Base-by-base conservation (phyloP, 2,888 invertebrate species). In the Brenthis hecate region DNA sequence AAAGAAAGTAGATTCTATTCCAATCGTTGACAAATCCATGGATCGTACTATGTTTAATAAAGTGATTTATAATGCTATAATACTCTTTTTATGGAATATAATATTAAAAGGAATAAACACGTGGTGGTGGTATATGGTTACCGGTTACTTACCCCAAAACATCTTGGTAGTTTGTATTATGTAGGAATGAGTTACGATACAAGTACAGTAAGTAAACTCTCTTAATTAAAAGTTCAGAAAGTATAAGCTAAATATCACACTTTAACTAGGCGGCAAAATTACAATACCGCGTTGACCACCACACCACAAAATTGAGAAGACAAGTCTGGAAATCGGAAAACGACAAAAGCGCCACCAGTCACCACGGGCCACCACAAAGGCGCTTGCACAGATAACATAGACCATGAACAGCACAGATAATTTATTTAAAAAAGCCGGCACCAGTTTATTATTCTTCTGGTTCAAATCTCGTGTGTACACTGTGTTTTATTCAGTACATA, bases 61-160 rank as follows among this genome's bases (percentile, higher is more conserved):
- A 19, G 51, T 19, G 2, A 53, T 16, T 16, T 32, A 36, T 36
- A 8, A 43, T 4, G 36, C 8, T 19, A 13, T 19, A 36, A 43
- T 53, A 11, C 13, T n/a, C 13, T 43, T 43, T 56, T 28, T 14
- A 13, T 6, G 32, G 13, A 13, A 36, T 28, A 48, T 56, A 36
- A 28, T 56, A 19, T 16, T 43, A 16, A 36, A 16, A 36, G 14
- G 51, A 6, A 13, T 50, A 69, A 70, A 86, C 91, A 92, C 92
- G 92, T 92, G 92, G 91, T 92, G 92, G 91, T 91, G 78, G 69
- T 71, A 75, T 69, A 75, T 64, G 72, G 80, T 81, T 81, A 81
- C 80, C 76, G 75, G 76, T 57, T 68, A 86, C 92, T 92, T 85
- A 92, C 92, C 92, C 92, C 92, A 92, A 89, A 92, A 92, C 92